phyloP scores from a whole-genome alignment of 2,888 invertebrate species.

The Matsumyia berberina region DNA sequence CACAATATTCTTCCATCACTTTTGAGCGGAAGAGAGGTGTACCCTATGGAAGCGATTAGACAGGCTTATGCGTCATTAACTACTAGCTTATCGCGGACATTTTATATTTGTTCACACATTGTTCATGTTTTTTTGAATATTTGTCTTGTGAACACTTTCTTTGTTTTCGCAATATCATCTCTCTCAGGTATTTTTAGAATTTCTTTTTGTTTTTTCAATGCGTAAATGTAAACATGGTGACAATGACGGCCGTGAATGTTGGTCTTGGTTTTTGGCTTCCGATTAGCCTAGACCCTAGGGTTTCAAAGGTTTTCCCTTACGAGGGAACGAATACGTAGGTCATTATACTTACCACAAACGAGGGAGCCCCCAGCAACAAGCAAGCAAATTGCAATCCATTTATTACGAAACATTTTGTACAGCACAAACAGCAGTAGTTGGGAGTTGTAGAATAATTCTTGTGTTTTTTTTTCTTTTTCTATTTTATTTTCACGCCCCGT shows the following conservation, averaged over 20 bases:
- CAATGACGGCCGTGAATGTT: not conserved
- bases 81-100: conserved; percentile 12
- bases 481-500: not conserved
- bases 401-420: conserved; percentile 70
- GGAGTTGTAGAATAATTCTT: not conserved
- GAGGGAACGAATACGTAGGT: too few relatives aligned
- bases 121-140: not conserved
- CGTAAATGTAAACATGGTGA: conserved; percentile 42
- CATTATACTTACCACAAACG: conserved; percentile 61
- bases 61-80: conserved; percentile 34
- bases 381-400: conserved; percentile 66
- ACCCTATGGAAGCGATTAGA: conserved; percentile 26
- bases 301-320: too few relatives aligned
- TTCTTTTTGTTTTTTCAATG: conserved; percentile 19
- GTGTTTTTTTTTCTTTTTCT: not conserved
- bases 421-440: not conserved
- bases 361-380: conserved; percentile 67
- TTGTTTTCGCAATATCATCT: conserved; percentile 47
- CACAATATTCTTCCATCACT: not conserved
- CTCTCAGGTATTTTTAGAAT: conserved; percentile 56
- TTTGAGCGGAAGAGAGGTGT: not conserved
- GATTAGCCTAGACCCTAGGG: too few relatives aligned
- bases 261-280: not conserved
- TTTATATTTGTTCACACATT: not conserved
- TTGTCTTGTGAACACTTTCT: conserved; percentile 47